Evolutionary conservation across 2,888 invertebrate species (phyloP), one percentile per base, ranked within the genome.

Genomic region (Dusona sp.): DNA sequence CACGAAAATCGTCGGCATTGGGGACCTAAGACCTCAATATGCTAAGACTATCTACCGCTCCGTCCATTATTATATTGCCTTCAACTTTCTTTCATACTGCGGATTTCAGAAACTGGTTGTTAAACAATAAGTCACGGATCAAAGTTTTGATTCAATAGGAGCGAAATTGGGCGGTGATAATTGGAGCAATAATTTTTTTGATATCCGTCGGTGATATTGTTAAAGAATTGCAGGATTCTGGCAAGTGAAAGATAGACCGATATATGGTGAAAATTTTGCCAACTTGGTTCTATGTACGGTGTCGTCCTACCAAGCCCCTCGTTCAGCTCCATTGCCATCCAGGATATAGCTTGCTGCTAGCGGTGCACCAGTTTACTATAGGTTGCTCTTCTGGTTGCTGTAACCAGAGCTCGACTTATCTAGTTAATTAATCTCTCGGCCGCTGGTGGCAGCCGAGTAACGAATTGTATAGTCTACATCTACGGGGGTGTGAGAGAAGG

Each of bases 351-450:
- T 25, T n/a, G 64, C 36, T n/a, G 64, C 70, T 74, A 57, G 57
- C 7, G 19, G 64, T 84, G 86, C 65, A 68, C 42, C 57, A 54
- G 61, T 72, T 64, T 48, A 42, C 74, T 79, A 65, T 79, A 86
- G 65, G 79, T 72, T 77, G 79, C 86, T 86, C 83, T 86, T 77
- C 80, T 80, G 80, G 85, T 73, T 72, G 22, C 83, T 38, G 75
- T 83, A 83, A 85, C 85, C 29, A 70, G 70, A 67, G 73, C 51
- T 75, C 73, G 80, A 86, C 91, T 91, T 93, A 94, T 94, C 94
- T 92, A 91, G 92, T 93, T 94, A 93, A 94, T 94, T 94, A 94
- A 94, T 93, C 93, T 93, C 93, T 93, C 90, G 90, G 90, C 91
- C 90, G 90, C 89, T 90, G 92, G 90, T 90, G 86, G 86, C 86